Percentiles rank a stretch among this genome's conserved stretches.
These are phyloP conservation scores for Elephas maximus DNA, from an alignment of 2,113 vertebrate species.

Conservation along the genomic window DNA sequence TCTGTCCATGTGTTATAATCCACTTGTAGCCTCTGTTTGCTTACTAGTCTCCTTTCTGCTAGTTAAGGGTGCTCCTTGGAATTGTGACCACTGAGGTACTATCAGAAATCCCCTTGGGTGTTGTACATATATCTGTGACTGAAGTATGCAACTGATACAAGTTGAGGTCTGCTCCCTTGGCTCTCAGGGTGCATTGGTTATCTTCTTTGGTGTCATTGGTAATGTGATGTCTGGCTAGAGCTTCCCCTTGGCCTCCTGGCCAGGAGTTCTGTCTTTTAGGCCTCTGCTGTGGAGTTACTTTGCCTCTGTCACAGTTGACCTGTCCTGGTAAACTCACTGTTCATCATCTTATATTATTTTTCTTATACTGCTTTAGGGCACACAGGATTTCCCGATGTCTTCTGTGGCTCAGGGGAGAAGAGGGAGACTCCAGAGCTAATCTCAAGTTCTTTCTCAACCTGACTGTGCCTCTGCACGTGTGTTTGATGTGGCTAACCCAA, in stretches of 20 bases:
- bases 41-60: neutral
- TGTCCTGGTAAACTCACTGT: neutral
- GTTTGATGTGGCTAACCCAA: neutral
- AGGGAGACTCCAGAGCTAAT: neutral
- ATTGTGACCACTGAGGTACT: neutral
- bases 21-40: neutral
- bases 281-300: neutral
- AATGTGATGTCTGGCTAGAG: neutral
- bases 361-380: neutral
- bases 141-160: neutral
- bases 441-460: neutral
- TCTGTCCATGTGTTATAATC: neutral
- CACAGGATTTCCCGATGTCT: neutral
- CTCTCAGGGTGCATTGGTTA: neutral
- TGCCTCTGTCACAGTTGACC: conserved; percentile 5
- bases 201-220: conserved; percentile 1
- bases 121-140: neutral
- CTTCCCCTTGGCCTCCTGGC: neutral
- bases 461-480: neutral
- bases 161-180: conserved; percentile 13
- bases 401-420: neutral
- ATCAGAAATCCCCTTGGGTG: neutral
- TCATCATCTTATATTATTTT: neutral
- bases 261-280: conserved; percentile 24
- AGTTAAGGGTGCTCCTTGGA: neutral